Conservation (phyloP, 2,113 vertebrate species). For the Macrotis lagotis region DNA sequence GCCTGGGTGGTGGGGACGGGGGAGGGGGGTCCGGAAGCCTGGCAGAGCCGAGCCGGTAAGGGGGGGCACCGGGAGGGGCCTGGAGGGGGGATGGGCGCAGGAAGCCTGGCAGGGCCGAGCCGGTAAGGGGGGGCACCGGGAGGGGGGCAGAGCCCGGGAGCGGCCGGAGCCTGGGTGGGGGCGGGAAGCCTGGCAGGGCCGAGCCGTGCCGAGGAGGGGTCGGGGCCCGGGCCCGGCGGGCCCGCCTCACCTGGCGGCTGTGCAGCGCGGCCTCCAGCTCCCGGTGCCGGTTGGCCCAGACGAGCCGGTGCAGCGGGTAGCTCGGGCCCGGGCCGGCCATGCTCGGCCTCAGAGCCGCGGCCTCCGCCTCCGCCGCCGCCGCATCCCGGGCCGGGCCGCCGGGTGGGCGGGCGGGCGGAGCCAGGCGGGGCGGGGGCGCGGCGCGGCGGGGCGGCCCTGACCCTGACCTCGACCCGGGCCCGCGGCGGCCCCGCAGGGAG, state of each 20-base stretch:
- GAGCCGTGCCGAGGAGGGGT: slow-evolving; percentile 57
- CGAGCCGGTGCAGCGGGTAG: slow-evolving; percentile 91
- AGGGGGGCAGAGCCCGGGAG: too few species aligned
- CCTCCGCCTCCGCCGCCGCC: not conserved
- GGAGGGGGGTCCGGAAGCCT: not conserved
- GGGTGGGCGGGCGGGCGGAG: slow-evolving; percentile 91
- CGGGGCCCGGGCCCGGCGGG: not conserved
- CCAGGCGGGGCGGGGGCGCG: slow-evolving; percentile 86
- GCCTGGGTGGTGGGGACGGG: not conserved
- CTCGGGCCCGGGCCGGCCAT: slow-evolving; percentile 84
- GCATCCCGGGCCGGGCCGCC: slow-evolving; percentile 69
- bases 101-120: slow-evolving; percentile 31
- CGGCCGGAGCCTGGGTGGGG: not conserved
- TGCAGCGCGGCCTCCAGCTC: slow-evolving; percentile 92
- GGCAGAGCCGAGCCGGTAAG: slow-evolving; percentile 82
- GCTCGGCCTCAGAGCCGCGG: slow-evolving; percentile 53
- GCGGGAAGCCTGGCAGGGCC: not conserved
- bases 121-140: not conserved
- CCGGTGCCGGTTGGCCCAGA: slow-evolving; percentile 92
- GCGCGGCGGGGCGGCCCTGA: slow-evolving; percentile 62
- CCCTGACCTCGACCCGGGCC: not conserved
- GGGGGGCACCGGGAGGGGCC: slow-evolving; percentile 64
- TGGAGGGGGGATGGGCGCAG: slow-evolving; percentile 25
- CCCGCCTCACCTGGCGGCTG: slow-evolving; percentile 75
- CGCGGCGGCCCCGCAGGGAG: not conserved